Conservation (phyloP, 2,888 invertebrate species). For the Metallyticus violacea region DNA sequence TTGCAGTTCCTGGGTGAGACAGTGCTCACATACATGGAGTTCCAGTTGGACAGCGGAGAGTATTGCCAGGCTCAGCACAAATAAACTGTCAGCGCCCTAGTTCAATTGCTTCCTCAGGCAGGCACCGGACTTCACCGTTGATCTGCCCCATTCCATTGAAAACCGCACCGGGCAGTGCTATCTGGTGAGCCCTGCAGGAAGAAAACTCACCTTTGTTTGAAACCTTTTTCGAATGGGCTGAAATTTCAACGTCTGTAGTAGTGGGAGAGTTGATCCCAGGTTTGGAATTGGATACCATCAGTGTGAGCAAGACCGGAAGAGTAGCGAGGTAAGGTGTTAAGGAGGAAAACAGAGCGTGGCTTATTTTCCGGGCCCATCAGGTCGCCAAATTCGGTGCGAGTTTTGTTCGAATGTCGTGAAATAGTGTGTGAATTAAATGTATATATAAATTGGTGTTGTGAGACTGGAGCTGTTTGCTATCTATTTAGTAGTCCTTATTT, state of each 20-base stretch:
- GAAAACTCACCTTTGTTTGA: slow-evolving; percentile 32
- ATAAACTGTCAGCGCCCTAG: slow-evolving; percentile 58
- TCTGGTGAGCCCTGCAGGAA: slow-evolving; percentile 34
- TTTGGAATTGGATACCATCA: neutral
- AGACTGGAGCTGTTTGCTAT: slow-evolving; percentile 10
- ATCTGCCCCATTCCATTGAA: slow-evolving; percentile 18
- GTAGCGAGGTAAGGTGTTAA: neutral
- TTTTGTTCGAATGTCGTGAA: slow-evolving; percentile 18
- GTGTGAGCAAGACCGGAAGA: neutral
- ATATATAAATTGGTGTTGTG: slow-evolving; percentile 22
- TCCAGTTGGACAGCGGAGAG: slow-evolving; percentile 97
- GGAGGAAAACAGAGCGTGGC: slow-evolving; percentile 29
- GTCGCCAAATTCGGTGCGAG: slow-evolving; percentile 29
- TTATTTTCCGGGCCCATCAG: slow-evolving; percentile 34
- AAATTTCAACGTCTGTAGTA: slow-evolving; percentile 6
- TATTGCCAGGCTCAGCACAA: slow-evolving; percentile 99
- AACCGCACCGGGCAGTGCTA: slow-evolving; percentile 29
- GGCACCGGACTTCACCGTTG: neutral
- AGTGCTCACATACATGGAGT: slow-evolving; percentile 72
- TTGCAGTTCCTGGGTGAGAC: slow-evolving; percentile 32
- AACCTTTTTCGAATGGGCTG: slow-evolving; percentile 27
- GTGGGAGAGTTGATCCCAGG: neutral
- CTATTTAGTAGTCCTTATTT: neutral
- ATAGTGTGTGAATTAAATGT: slow-evolving; percentile 17
- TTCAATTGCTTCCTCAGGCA: slow-evolving; percentile 9